Percentiles rank a stretch among this genome's conserved stretches.
Conservation (phyloP, 2,113 vertebrate genomes). For the human region DNA sequence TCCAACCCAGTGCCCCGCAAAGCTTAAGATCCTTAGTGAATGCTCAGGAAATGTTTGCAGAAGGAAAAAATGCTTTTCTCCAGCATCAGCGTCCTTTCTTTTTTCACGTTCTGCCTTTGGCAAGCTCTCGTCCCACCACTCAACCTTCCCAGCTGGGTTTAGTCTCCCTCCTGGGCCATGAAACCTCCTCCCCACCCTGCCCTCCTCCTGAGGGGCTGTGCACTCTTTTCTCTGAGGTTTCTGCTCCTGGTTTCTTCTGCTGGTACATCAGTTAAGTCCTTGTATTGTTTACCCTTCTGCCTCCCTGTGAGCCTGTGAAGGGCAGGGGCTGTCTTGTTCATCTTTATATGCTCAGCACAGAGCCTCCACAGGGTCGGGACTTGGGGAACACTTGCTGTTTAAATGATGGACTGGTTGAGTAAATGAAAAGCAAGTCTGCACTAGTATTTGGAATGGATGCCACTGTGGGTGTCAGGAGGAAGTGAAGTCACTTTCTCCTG, state of each 20-base stretch:
- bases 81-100: rapidly evolving
- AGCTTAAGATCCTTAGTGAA: not conserved
- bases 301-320: not conserved
- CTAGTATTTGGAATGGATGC: not conserved
- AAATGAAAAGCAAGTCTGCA: not conserved
- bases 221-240: not conserved
- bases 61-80: not conserved
- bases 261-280: not conserved
- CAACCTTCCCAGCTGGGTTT: not conserved
- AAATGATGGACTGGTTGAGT: not conserved
- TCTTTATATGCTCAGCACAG: not conserved
- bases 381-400: not conserved
- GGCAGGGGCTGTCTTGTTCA: not conserved
- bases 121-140: not conserved
- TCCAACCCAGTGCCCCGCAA: not conserved
- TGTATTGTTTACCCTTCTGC: not conserved
- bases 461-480: not conserved
- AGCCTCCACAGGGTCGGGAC: not conserved
- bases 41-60: not conserved
- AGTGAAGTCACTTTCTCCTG: not conserved
- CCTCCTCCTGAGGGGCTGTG: not conserved
- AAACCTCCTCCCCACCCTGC: not conserved
- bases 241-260: not conserved
- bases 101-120: not conserved
- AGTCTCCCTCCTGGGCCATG: not conserved